A percentile compares a stretch with the other conserved stretches of the same genome.
These are phyloP conservation scores for Trachelus tabidus DNA, from an alignment of 2,888 invertebrate species.

Conservation along the genomic window DNA sequence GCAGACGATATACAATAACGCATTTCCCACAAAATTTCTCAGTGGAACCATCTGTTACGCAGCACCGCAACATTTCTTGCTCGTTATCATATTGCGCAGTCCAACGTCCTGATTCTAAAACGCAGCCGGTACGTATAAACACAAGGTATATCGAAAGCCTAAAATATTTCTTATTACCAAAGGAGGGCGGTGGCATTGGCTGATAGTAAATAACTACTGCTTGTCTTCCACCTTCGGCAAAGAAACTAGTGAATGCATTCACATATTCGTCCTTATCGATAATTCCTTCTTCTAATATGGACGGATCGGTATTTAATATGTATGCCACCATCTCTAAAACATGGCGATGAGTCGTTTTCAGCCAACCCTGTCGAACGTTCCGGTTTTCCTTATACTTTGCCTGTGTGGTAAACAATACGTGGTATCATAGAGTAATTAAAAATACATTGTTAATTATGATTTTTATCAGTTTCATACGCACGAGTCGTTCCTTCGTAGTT, in stretches of 20 bases:
- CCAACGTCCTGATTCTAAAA: constrained; percentile 73
- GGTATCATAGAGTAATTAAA: background rate
- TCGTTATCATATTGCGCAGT: constrained; percentile 60
- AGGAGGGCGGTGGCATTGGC: constrained; percentile 72
- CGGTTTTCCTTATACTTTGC: constrained; percentile 74
- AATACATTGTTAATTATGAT: background rate
- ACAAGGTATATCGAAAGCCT: background rate
- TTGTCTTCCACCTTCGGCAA: constrained; percentile 72
- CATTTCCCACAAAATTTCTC: constrained; percentile 73
- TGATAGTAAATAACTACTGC: constrained; percentile 78
- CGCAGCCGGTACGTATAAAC: background rate
- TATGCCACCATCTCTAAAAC: constrained; percentile 76
- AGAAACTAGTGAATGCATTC: constrained; percentile 72
- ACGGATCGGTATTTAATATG: constrained; percentile 69
- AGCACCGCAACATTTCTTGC: constrained; percentile 68
- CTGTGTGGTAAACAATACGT: constrained; percentile 57
- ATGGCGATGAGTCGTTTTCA: constrained; percentile 73
- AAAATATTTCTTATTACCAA: constrained; percentile 67
- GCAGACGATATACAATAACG: constrained; percentile 77
- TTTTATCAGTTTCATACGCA: constrained; percentile 26
- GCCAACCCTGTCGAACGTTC: constrained; percentile 60
- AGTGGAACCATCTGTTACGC: constrained; percentile 73
- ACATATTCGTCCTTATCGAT: constrained; percentile 76
- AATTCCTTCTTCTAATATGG: constrained; percentile 76
- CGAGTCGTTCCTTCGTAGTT: constrained; percentile 48